These are phyloP conservation scores for Escarpia spicata DNA, from an alignment of 2,888 invertebrate genomes.

Conservation along the genomic window DNA sequence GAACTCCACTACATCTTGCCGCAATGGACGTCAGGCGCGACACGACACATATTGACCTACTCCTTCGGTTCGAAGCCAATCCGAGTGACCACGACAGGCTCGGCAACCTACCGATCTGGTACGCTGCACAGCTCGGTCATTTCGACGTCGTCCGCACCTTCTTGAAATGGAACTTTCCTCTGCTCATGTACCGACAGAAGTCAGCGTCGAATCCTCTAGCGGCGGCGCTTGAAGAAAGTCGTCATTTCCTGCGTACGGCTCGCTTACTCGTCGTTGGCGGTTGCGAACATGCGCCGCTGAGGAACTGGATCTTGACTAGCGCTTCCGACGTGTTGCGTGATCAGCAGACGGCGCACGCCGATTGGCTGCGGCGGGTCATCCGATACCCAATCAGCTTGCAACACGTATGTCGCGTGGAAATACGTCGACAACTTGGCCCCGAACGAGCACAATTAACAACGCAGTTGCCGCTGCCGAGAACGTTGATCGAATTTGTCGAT, in stretches of 20 bases:
- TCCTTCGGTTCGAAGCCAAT: slow-evolving; percentile 28
- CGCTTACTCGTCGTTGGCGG: slow-evolving; percentile 37
- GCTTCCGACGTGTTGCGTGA: slow-evolving; percentile 30
- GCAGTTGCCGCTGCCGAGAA: neutral
- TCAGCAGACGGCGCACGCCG: slow-evolving; percentile 28
- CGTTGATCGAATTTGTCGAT: neutral
- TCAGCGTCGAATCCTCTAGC: slow-evolving; percentile 33
- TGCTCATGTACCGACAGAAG: neutral
- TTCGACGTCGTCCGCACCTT: slow-evolving; percentile 19
- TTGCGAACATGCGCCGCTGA: slow-evolving; percentile 27
- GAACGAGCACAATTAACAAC: slow-evolving; percentile 7
- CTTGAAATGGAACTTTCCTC: neutral
- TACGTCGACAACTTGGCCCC: slow-evolving; percentile 28
- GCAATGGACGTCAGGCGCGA: slow-evolving; percentile 31
- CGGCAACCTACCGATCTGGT: slow-evolving; percentile 33
- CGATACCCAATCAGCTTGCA: slow-evolving; percentile 29
- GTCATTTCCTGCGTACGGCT: slow-evolving; percentile 32
- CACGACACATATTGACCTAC: slow-evolving; percentile 26
- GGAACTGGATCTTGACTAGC: slow-evolving; percentile 33
- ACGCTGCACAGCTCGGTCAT: slow-evolving; percentile 34
- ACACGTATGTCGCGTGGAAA: slow-evolving; percentile 31
- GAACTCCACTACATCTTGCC: slow-evolving; percentile 35
- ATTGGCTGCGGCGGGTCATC: slow-evolving; percentile 33
- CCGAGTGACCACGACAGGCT: slow-evolving; percentile 24
- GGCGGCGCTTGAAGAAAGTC: slow-evolving; percentile 33